These are phyloP conservation scores for Troides helena DNA, from an alignment of 2,888 invertebrate species.

Conservation along the genomic window DNA sequence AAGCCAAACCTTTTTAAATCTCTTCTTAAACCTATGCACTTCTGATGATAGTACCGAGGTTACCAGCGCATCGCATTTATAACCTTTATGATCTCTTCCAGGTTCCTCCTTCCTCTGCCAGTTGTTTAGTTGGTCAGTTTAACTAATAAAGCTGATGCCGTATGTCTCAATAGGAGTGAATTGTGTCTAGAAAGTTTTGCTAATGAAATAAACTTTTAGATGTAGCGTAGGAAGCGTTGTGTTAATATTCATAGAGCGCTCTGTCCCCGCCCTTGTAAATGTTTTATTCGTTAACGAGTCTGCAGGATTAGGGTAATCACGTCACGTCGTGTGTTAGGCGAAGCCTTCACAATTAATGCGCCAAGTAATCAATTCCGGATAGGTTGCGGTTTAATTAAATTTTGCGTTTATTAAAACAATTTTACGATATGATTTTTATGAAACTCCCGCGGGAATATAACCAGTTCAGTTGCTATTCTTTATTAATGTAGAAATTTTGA, in stretches of 20 bases:
- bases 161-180: slow-evolving; percentile 7
- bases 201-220: slow-evolving; percentile 78
- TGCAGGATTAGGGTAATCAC: slow-evolving; percentile 72
- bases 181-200: slow-evolving; percentile 43
- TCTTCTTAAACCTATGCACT: no score
- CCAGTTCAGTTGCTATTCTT: background rate
- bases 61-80: no score
- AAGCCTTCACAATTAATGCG: slow-evolving; percentile 67
- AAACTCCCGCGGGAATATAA: background rate
- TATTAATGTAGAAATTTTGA: background rate
- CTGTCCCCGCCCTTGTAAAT: slow-evolving; percentile 68
- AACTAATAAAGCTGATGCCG: background rate
- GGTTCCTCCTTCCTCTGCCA: no score
- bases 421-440: background rate
- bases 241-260: slow-evolving; percentile 74
- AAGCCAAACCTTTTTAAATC: no score
- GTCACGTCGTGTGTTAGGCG: slow-evolving; percentile 70
- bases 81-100: no score
- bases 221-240: slow-evolving; percentile 58
- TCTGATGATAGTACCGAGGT: no score
- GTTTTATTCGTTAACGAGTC: slow-evolving; percentile 79
- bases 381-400: slow-evolving; percentile 26
- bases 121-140: no score
- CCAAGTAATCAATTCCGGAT: slow-evolving; percentile 62
- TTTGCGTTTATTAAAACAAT: background rate